phyloP scores from a whole-genome alignment of 2,113 vertebrate genomes.

The Larimichthys polyactis region DNA sequence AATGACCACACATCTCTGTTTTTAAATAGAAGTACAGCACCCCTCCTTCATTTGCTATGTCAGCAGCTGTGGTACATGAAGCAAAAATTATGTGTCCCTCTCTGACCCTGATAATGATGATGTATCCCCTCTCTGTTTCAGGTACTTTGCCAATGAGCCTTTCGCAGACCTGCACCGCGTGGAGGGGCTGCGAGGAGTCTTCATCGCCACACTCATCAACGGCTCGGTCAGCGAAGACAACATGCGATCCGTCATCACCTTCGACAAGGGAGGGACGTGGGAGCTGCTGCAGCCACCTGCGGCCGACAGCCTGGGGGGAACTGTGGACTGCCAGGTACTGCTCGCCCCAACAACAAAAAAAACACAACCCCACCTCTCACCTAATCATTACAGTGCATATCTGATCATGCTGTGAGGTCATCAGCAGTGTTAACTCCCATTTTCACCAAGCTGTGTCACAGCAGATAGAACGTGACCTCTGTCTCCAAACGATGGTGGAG shows the following conservation, averaged over 20 bases:
- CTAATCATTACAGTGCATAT: no score
- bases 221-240: slow-evolving; percentile 94
- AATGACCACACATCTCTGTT: neutral
- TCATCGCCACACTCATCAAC: slow-evolving; percentile 94
- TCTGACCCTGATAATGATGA: neutral
- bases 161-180: slow-evolving; percentile 96
- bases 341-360: no score
- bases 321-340: slow-evolving; percentile 91
- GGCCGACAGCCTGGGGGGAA: slow-evolving; percentile 90
- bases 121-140: slow-evolving; percentile 51
- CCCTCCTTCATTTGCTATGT: neutral
- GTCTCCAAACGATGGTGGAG: no score
- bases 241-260: slow-evolving; percentile 97
- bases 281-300: slow-evolving; percentile 92
- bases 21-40: neutral
- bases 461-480: no score
- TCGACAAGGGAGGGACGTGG: slow-evolving; percentile 99
- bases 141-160: slow-evolving; percentile 96
- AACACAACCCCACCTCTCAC: no score
- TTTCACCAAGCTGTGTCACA: no score
- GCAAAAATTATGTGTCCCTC: neutral
- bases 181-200: slow-evolving; percentile 93
- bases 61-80: neutral
- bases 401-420: no score
- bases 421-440: no score